Conservation (phyloP, 1,140 invertebrate species). For the Drosophila lacertosa region DNA sequence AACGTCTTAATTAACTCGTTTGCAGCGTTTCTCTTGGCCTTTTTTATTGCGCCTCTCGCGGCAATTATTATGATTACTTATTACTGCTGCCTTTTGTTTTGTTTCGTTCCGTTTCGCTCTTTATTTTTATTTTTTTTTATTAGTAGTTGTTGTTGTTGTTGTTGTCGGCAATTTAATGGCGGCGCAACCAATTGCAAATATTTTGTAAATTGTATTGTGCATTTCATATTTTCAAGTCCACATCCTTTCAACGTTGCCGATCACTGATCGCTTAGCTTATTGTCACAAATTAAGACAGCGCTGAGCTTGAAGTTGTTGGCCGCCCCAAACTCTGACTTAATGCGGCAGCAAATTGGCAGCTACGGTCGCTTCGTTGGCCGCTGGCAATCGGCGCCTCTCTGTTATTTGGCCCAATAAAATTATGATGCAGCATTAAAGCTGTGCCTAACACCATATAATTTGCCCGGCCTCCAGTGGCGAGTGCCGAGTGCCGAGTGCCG, state of each 20-base stretch:
- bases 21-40: slow-evolving; percentile 42
- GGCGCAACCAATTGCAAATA: slow-evolving; percentile 77
- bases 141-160: slow-evolving; percentile 17
- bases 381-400: slow-evolving; percentile 37
- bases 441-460: slow-evolving; percentile 72
- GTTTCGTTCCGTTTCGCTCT: slow-evolving; percentile 66
- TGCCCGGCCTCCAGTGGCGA: slow-evolving; percentile 52
- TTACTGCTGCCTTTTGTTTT: slow-evolving; percentile 72
- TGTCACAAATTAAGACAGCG: slow-evolving; percentile 73
- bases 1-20: slow-evolving; percentile 79
- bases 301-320: slow-evolving; percentile 3
- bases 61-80: slow-evolving; percentile 82
- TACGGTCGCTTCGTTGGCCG: slow-evolving; percentile 16
- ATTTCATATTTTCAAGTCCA: slow-evolving; percentile 63
- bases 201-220: slow-evolving; percentile 77
- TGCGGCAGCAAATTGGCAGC: slow-evolving; percentile 60
- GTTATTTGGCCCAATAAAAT: slow-evolving; percentile 76
- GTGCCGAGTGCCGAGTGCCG: neutral
- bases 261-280: slow-evolving; percentile 60
- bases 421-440: slow-evolving; percentile 59
- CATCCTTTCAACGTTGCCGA: slow-evolving; percentile 61
- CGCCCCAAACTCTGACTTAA: slow-evolving; percentile 12
- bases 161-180: slow-evolving; percentile 71
- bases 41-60: slow-evolving; percentile 70
- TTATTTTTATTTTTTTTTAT: slow-evolving; percentile 30